Evolutionary conservation across 1,140 invertebrate genomes (phyloP), one percentile per base, ranked within the genome.

Genomic region (Leptopilina clavipes): DNA sequence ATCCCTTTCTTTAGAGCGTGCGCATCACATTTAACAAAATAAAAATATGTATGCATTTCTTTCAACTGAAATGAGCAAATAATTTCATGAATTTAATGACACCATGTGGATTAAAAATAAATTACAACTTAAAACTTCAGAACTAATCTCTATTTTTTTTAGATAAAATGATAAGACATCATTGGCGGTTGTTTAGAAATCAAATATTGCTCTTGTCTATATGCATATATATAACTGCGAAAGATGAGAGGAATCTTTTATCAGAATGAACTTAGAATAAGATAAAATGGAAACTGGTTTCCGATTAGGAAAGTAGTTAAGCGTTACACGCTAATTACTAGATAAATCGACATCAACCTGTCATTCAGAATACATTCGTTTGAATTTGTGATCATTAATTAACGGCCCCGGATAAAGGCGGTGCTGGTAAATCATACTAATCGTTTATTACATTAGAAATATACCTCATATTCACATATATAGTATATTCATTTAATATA

Each of bases 341-440:
- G 54, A 59, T 59, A 59, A 59, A 59, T 59, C 54, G 54, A 25
- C 54, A 59, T 14, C 22, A 59, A 59, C 56, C 56, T 59, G 56
- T 59, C 56, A 25, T 59, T 25, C 22, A 59, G 56, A 59, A 59
- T 25, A 25, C 56, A 59, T 59, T 59, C 56, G 56, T 25, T 25
- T 59, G 56, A 8, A 59, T 59, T 59, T 22, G 56, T 22, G 56
- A 12, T 59, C 56, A 59, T 59, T 59, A 59, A 59, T 59, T 59
- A 59, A 59, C 19, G 22, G 12, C 56, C 3, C 10, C 22, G 56
- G 56, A 59, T 12, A 25, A 59, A 59, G 56, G 56, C 56, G 56
- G 56, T 59, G 12, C 56, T 59, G 22, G 19, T 59, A 59, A 59
- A 25, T 59, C 56, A 59, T 59, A 59, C 19, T 59, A 59, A 59